A percentile compares a stretch with the other conserved stretches of the same genome.
Conservation (phyloP, 2,797 vertebrate species). For the Mus caroli region DNA sequence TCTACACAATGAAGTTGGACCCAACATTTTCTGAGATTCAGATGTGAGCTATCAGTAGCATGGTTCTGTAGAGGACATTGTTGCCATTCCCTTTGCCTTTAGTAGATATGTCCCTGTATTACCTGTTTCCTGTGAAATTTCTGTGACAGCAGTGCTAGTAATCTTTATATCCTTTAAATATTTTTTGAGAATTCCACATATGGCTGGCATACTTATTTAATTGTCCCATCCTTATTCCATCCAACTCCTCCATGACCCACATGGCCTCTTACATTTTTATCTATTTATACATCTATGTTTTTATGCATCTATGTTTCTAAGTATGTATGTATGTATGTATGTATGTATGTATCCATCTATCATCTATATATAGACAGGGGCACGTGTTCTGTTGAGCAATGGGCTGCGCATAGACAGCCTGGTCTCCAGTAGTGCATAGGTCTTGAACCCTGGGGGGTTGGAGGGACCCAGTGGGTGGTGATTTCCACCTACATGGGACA, state of each 20-base stretch:
- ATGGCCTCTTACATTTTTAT: background rate
- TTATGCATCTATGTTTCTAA: too few relatives aligned
- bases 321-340: background rate
- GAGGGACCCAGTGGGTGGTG: too few relatives aligned
- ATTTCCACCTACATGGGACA: too few relatives aligned
- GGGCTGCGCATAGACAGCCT: too few relatives aligned
- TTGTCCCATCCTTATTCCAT: background rate
- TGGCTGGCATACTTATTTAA: too few relatives aligned
- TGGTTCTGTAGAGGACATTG: background rate
- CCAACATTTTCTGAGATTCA: background rate
- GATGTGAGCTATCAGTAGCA: too few relatives aligned
- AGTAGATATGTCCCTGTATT: accelerated
- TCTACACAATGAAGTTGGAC: too few relatives aligned
- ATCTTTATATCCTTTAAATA: background rate
- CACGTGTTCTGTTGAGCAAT: too few relatives aligned
- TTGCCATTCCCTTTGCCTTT: background rate
- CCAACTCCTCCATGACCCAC: background rate
- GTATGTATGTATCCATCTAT: background rate
- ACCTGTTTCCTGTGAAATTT: accelerated
- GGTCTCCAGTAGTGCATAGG: too few relatives aligned
- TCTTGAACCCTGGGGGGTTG: too few relatives aligned
- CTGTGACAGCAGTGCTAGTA: accelerated
- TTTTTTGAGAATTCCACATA: background rate
- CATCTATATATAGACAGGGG: background rate
- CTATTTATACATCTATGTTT: background rate